A percentile compares a stretch with the other conserved stretches of the same genome.
Evolutionary conservation across 1,140 invertebrate species (phyloP).

Genomic region (Meloidogyne exigua): DNA sequence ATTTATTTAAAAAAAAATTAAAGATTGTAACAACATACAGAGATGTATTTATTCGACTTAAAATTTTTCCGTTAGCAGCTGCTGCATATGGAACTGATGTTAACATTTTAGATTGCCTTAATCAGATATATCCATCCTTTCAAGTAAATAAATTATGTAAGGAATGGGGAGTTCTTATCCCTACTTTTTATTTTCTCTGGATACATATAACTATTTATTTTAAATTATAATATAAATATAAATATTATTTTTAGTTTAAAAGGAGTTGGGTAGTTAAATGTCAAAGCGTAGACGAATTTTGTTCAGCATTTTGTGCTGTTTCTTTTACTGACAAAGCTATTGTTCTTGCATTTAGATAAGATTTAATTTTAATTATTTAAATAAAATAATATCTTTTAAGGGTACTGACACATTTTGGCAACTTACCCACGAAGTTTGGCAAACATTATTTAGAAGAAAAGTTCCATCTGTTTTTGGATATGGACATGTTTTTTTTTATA

Average conservation of each 20-base stretch:
- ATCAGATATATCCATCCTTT: background rate
- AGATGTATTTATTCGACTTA: slow-evolving; percentile 10
- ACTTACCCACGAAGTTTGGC: background rate
- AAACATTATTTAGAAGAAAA: background rate
- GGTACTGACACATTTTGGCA: background rate
- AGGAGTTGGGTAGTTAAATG: slow-evolving; percentile 24
- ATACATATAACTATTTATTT: too few species aligned
- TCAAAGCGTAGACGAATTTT: slow-evolving; percentile 34
- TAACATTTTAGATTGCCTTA: slow-evolving; percentile 3
- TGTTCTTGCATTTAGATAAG: slow-evolving; percentile 40
- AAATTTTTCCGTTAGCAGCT: slow-evolving; percentile 42
- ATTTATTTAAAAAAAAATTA: too few species aligned
- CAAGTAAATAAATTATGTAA: background rate
- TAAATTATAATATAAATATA: background rate
- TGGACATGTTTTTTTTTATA: background rate
- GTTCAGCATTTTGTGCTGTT: slow-evolving; percentile 46
- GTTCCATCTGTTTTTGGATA: slow-evolving; percentile 4
- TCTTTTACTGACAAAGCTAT: slow-evolving; percentile 40
- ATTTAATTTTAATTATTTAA: background rate
- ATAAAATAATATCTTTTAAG: background rate
- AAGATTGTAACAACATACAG: slow-evolving; percentile 5
- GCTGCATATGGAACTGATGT: slow-evolving; percentile 36
- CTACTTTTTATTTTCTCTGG: too few species aligned
- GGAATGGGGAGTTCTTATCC: too few species aligned
- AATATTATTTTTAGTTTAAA: background rate